phyloP scores from a whole-genome alignment of 2,888 invertebrate genomes.

The Drosophila eohydei region DNA sequence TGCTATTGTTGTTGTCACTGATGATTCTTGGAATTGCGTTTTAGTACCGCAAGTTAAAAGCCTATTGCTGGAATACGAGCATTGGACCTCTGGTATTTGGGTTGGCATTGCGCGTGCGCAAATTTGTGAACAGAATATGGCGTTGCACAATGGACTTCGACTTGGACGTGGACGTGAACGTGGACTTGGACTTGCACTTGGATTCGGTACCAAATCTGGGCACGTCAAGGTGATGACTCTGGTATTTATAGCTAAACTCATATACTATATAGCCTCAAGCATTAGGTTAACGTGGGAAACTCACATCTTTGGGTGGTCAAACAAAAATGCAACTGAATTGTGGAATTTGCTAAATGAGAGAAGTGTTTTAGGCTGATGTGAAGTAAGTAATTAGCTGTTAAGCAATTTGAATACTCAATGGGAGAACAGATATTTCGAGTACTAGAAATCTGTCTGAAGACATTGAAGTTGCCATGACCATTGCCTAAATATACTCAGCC shows the following conservation, averaged over 20 bases:
- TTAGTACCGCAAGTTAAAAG: slow-evolving; percentile 57
- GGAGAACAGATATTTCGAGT: neutral
- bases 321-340: neutral
- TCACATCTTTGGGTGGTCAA: slow-evolving; percentile 35
- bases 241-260: slow-evolving; percentile 46
- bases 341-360: neutral
- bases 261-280: neutral
- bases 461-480: too few species aligned
- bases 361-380: neutral
- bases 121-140: slow-evolving; percentile 56
- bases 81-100: slow-evolving; percentile 65
- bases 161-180: slow-evolving; percentile 9
- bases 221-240: slow-evolving; percentile 49
- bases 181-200: slow-evolving; percentile 15
- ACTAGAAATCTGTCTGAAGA: too few species aligned
- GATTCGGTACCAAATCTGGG: slow-evolving; percentile 48
- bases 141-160: slow-evolving; percentile 41
- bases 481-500: too few species aligned
- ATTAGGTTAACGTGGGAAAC: slow-evolving; percentile 43
- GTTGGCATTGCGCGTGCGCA: slow-evolving; percentile 75
- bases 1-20: slow-evolving; percentile 39
- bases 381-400: neutral
- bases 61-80: slow-evolving; percentile 42
- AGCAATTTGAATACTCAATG: neutral
- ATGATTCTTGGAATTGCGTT: slow-evolving; percentile 65